phyloP scores from a whole-genome alignment of 1,140 invertebrate species.

The Zaprionus africanus region DNA sequence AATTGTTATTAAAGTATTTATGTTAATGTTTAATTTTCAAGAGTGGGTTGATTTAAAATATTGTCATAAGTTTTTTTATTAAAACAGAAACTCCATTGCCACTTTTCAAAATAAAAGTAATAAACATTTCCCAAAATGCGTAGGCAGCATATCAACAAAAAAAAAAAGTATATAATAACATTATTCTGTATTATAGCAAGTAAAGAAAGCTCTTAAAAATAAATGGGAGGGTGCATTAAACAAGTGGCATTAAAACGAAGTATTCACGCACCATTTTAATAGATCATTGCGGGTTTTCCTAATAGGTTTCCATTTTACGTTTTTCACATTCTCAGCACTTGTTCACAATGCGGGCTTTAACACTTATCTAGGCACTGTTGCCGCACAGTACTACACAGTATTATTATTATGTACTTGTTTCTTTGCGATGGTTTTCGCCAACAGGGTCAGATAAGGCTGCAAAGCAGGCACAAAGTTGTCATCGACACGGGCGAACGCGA shows the following conservation, averaged over 20 bases:
- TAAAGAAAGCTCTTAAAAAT: background rate
- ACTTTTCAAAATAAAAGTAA: too few species aligned
- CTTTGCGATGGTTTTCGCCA: constrained; percentile 40
- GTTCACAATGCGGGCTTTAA: constrained; percentile 37
- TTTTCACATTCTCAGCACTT: constrained; percentile 58
- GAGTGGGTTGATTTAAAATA: too few species aligned
- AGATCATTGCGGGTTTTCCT: constrained; percentile 1
- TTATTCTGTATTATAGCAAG: background rate
- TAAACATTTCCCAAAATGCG: too few species aligned
- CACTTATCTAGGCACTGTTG: constrained; percentile 18
- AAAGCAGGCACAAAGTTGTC: constrained; percentile 50
- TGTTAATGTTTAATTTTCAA: too few species aligned
- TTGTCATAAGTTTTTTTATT: too few species aligned
- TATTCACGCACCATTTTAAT: constrained; percentile 39
- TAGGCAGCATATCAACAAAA: too few species aligned
- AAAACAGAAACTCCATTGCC: too few species aligned
- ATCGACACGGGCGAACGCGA: constrained; percentile 56
- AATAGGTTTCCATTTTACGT: constrained; percentile 24
- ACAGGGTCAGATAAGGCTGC: constrained; percentile 46
- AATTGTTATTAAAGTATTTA: too few species aligned
- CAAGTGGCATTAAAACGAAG: background rate
- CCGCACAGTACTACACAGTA: constrained; percentile 43
- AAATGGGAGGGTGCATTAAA: background rate
- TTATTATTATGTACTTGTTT: constrained; percentile 41
- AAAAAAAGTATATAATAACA: too few species aligned